These are phyloP conservation scores for Drosophila suboccidentalis DNA, from an alignment of 2,888 invertebrate species.

Conservation along the genomic window DNA sequence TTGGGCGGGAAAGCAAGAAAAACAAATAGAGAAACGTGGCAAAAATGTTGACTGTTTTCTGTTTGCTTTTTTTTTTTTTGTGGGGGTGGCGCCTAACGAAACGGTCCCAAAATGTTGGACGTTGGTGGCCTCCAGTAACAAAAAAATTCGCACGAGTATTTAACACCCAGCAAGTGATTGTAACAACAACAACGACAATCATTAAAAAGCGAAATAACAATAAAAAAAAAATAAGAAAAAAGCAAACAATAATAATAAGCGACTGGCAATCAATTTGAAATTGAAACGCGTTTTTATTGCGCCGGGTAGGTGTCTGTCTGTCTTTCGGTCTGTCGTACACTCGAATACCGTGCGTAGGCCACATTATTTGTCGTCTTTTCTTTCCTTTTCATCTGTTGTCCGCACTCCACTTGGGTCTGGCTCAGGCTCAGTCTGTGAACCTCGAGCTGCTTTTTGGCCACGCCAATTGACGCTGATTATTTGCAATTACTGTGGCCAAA, in stretches of 20 bases:
- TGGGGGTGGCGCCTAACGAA: constrained; percentile 72
- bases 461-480: constrained; percentile 75
- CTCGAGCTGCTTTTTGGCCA: constrained; percentile 61
- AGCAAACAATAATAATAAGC: constrained; percentile 60
- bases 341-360: constrained; percentile 69
- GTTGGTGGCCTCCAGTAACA: constrained; percentile 69
- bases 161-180: constrained; percentile 61
- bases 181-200: constrained; percentile 51
- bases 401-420: constrained; percentile 2
- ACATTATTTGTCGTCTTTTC: constrained; percentile 40
- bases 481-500: constrained; percentile 67
- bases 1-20: constrained; percentile 63
- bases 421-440: constrained; percentile 20
- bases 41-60: constrained; percentile 19
- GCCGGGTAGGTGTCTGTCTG: constrained; percentile 46
- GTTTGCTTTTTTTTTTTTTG: constrained; percentile 2
- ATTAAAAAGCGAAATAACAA: constrained; percentile 51
- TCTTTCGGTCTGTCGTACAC: constrained; percentile 37
- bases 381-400: constrained; percentile 15
- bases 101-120: constrained; percentile 17
- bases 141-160: constrained; percentile 79
- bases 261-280: constrained; percentile 80
- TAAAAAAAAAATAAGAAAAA: constrained; percentile 12
- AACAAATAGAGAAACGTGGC: constrained; percentile 65
- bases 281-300: constrained; percentile 75